Evolutionary conservation across 2,113 vertebrate genomes (phyloP).

Genomic region (Otocyon megalotis): DNA sequence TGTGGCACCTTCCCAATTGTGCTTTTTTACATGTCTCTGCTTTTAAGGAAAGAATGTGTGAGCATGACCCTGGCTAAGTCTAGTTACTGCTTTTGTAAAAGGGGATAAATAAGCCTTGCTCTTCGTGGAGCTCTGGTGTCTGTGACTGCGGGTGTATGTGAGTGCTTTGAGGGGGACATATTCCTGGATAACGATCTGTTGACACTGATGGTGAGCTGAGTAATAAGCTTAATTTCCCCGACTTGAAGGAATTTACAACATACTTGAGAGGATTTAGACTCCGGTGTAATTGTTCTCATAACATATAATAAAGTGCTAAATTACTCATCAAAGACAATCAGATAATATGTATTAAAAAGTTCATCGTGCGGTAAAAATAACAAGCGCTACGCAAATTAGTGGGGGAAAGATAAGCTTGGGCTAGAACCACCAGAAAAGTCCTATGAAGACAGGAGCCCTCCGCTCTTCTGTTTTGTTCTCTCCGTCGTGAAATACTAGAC

Average conservation of each 20-base stretch:
- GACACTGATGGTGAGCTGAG: not conserved
- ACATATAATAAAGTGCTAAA: constrained; percentile 57
- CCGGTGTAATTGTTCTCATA: constrained; percentile 56
- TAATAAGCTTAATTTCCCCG: constrained; percentile 44
- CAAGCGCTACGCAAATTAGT: not conserved
- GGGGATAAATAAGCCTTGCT: not conserved
- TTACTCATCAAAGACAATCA: constrained; percentile 68
- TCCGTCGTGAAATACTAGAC: not conserved
- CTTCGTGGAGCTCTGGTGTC: not conserved
- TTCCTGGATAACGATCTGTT: constrained; percentile 18
- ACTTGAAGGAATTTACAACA: constrained; percentile 65
- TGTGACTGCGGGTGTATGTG: not conserved
- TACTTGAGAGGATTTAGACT: constrained; percentile 50
- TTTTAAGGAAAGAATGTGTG: constrained; percentile 16
- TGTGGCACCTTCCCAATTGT: not conserved
- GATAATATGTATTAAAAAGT: constrained; percentile 59
- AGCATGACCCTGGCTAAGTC: not conserved
- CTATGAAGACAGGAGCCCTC: not conserved
- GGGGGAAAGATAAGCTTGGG: not conserved
- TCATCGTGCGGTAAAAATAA: constrained; percentile 64
- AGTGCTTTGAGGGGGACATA: not conserved
- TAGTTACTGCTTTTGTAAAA: constrained; percentile 20
- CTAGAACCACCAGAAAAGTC: not conserved
- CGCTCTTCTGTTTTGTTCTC: not conserved
- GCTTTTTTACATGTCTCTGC: not conserved